Evolutionary conservation across 35 echinoderm and acorn worm species (phyloP).

Genomic region (Heliocidaris tuberculata): DNA sequence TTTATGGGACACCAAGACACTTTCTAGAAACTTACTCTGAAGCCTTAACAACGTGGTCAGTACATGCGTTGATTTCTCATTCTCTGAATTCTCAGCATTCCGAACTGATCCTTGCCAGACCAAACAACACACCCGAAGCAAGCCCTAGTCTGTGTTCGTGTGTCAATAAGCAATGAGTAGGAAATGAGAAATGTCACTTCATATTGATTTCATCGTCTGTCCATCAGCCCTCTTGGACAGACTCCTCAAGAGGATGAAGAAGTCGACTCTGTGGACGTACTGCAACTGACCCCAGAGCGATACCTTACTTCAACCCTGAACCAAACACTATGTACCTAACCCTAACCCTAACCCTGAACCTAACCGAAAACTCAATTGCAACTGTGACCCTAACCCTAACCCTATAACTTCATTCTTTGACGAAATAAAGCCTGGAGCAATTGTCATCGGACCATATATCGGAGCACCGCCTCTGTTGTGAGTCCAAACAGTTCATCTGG

Average conservation of each 20-base stretch:
- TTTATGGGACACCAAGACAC: neutral
- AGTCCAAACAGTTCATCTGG: no score
- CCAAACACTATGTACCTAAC: no score
- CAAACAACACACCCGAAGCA: neutral
- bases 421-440: no score
- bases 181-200: conserved; percentile 17
- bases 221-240: neutral
- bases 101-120: neutral
- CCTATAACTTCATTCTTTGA: no score
- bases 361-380: no score
- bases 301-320: no score
- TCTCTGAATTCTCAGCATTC: neutral
- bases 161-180: neutral
- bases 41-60: neutral
- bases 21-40: neutral
- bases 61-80: neutral
- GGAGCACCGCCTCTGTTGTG: no score
- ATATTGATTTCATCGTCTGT: neutral
- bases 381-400: no score
- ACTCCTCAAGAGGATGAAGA: neutral
- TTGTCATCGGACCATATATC: no score
- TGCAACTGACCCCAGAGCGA: no score
- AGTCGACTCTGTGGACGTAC: neutral
- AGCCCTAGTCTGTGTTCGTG: neutral
- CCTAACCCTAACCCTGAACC: no score